phyloP scores from a whole-genome alignment of 2,113 vertebrate species.

The Gasterosteus nipponicus region DNA sequence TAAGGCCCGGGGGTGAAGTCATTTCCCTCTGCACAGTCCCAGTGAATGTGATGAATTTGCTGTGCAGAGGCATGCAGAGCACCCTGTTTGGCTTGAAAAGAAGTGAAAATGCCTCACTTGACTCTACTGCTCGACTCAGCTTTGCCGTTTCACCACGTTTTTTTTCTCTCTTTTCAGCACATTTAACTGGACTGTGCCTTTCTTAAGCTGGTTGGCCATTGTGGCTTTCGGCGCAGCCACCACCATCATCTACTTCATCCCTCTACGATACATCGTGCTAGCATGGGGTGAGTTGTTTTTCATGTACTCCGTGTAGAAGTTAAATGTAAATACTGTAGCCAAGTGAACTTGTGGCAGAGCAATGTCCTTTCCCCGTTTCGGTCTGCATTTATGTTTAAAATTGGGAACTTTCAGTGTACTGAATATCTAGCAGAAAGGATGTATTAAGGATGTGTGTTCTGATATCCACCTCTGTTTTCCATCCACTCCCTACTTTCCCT shows the following conservation, averaged over 20 bases:
- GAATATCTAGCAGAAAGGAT: neutral
- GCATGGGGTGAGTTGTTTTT: conserved; percentile 90
- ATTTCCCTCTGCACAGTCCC: conserved; percentile 20
- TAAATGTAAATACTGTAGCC: neutral
- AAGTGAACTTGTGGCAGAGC: neutral
- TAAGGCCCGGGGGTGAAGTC: conserved; percentile 9
- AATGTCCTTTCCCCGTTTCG: neutral
- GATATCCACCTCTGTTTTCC: neutral
- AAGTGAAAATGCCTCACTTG: conserved; percentile 28
- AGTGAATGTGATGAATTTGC: conserved; percentile 29
- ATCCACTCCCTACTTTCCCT: conserved; percentile 9
- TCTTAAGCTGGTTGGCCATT: conserved; percentile 96
- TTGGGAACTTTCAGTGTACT: too few relatives aligned
- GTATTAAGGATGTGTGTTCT: neutral
- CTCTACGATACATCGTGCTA: conserved; percentile 96
- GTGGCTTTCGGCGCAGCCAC: conserved; percentile 88
- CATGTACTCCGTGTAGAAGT: neutral
- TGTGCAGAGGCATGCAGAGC: neutral
- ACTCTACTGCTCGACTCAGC: neutral
- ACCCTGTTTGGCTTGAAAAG: conserved; percentile 19
- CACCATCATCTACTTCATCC: conserved; percentile 90
- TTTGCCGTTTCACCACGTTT: conserved; percentile 2
- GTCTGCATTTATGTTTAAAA: neutral
- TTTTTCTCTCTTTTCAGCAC: conserved; percentile 82
- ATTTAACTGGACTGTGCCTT: conserved; percentile 98